A percentile compares a stretch with the other conserved stretches of the same genome.
These are phyloP conservation scores for Callitettix versicolor DNA, from an alignment of 1,140 invertebrate species.

Conservation along the genomic window DNA sequence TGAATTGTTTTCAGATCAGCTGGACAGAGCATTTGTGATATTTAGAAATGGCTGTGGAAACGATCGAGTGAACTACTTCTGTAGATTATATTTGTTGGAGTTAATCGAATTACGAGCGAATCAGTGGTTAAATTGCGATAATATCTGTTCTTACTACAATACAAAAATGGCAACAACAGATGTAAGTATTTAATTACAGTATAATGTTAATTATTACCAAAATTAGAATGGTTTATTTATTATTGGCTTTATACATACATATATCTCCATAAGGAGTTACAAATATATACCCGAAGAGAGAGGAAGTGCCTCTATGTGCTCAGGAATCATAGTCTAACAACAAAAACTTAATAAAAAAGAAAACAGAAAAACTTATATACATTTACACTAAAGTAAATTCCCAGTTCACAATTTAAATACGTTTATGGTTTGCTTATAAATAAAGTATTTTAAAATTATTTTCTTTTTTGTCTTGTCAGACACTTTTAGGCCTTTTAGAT, in stretches of 20 bases:
- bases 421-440: background rate
- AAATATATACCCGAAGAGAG: too few relatives aligned
- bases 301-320: too few relatives aligned
- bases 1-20: constrained; percentile 44
- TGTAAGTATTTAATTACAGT: background rate
- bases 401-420: too few relatives aligned
- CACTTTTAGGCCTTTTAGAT: too few relatives aligned
- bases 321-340: too few relatives aligned
- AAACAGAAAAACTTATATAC: too few relatives aligned
- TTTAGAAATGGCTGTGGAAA: constrained; percentile 80
- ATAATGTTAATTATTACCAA: background rate
- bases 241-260: too few relatives aligned
- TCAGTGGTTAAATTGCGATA: constrained; percentile 45
- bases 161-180: constrained; percentile 6
- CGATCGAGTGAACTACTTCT: constrained; percentile 60
- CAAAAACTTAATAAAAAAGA: too few relatives aligned
- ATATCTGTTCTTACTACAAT: constrained; percentile 1
- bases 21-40: constrained; percentile 64
- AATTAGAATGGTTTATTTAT: background rate
- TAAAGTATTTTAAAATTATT: background rate
- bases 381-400: too few relatives aligned
- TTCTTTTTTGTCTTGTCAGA: too few relatives aligned
- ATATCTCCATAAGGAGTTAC: too few relatives aligned
- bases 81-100: constrained; percentile 73
- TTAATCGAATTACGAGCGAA: constrained; percentile 79